These are phyloP conservation scores for Cryptophagus acutangulus DNA, from an alignment of 2,888 invertebrate genomes.

Conservation along the genomic window DNA sequence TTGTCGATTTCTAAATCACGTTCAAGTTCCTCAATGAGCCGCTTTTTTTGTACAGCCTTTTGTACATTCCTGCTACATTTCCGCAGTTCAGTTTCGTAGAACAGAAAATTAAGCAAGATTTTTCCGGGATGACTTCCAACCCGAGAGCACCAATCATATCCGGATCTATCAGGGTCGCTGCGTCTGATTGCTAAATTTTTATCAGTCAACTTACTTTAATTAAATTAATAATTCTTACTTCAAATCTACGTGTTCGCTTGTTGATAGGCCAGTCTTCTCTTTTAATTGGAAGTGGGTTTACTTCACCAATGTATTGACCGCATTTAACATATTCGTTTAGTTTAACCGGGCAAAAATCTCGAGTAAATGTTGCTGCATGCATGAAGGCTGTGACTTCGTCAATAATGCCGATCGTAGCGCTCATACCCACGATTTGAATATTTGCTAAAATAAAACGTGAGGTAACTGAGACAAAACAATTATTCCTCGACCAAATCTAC, in stretches of 20 bases:
- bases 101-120: conserved; percentile 87
- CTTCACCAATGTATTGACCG: no score
- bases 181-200: no score
- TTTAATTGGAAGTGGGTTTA: no score
- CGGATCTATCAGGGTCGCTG: no score
- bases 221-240: no score
- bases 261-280: no score
- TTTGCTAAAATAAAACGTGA: conserved; percentile 46
- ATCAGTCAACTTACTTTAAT: no score
- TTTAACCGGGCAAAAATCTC: conserved; percentile 85
- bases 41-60: conserved; percentile 58
- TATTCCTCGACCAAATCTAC: no score
- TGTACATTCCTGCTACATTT: conserved; percentile 81
- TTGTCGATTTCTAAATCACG: no score
- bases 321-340: conserved; percentile 79
- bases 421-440: conserved; percentile 93
- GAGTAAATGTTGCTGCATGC: conserved; percentile 72
- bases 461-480: no score
- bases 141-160: conserved; percentile 77
- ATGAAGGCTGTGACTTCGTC: conserved; percentile 75
- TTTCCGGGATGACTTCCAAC: conserved; percentile 71
- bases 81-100: conserved; percentile 90
- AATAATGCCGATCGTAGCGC: conserved; percentile 93
- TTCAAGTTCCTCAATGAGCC: no score
- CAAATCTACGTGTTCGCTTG: no score